A percentile compares a stretch with the other conserved stretches of the same genome.
Evolutionary conservation across 2,797 vertebrate genomes (phyloP).

Genomic region (Epinephelus malabaricus): DNA sequence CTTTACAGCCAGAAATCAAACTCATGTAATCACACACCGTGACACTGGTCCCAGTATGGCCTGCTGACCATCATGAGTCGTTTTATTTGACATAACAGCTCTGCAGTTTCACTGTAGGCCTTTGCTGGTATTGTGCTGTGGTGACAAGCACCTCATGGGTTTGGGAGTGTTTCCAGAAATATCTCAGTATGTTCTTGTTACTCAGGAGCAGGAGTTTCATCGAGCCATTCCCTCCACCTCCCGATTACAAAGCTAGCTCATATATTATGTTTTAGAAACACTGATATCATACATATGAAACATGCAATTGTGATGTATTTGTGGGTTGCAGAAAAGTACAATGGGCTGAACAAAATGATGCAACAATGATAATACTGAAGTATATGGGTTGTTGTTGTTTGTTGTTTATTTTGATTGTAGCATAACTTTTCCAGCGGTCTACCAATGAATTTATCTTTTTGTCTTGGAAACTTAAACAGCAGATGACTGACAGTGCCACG

Average conservation of each 20-base stretch:
- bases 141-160: not conserved
- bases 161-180: not conserved
- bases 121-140: not conserved
- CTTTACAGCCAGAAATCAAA: not conserved
- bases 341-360: too few relatives aligned
- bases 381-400: too few relatives aligned
- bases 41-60: not conserved
- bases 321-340: too few relatives aligned
- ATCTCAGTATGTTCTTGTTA: not conserved
- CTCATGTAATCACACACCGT: not conserved
- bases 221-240: not conserved
- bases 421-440: not conserved
- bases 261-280: too few relatives aligned
- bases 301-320: too few relatives aligned
- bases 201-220: not conserved
- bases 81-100: not conserved
- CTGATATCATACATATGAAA: too few relatives aligned
- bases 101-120: not conserved
- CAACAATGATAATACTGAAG: too few relatives aligned
- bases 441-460: not conserved
- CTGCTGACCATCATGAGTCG: not conserved
- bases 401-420: too few relatives aligned
- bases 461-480: conserved; percentile 2
- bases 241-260: too few relatives aligned
- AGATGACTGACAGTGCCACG: not conserved